Evolutionary conservation across 2,888 invertebrate genomes (phyloP).

Genomic region (Agrotis clavis): DNA sequence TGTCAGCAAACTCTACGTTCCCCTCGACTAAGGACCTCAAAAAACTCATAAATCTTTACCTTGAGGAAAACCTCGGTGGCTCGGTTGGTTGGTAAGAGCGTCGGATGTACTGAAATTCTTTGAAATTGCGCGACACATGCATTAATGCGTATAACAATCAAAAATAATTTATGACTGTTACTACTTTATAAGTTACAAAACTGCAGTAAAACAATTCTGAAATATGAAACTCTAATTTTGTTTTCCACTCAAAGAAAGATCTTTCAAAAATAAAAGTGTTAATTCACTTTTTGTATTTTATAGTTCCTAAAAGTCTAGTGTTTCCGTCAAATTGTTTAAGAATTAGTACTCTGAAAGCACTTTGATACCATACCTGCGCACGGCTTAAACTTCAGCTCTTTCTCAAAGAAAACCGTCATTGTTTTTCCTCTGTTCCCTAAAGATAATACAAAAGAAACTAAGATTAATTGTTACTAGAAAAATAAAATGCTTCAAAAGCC

Average conservation of each 20-base stretch:
- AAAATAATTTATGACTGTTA: neutral
- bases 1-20: too few species aligned
- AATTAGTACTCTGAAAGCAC: conserved; percentile 17
- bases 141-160: too few species aligned
- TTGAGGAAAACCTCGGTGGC: too few species aligned
- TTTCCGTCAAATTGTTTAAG: conserved; percentile 3
- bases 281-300: conserved; percentile 3
- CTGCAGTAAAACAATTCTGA: neutral
- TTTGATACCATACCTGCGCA: conserved; percentile 23
- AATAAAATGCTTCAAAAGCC: conserved; percentile 39
- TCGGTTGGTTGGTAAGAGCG: too few species aligned
- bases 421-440: conserved; percentile 38
- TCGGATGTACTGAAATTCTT: too few species aligned
- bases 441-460: conserved; percentile 53
- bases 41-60: too few species aligned
- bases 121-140: too few species aligned
- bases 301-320: neutral
- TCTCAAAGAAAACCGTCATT: conserved; percentile 35
- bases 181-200: conserved; percentile 2
- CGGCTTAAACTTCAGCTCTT: conserved; percentile 38
- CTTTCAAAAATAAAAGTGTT: neutral
- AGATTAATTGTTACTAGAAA: conserved; percentile 48
- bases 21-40: too few species aligned
- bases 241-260: neutral
- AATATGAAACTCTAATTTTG: neutral